A percentile compares a stretch with the other conserved stretches of the same genome.
Conservation (phyloP, 2,113 vertebrate genomes). For the Mixornis gularis region DNA sequence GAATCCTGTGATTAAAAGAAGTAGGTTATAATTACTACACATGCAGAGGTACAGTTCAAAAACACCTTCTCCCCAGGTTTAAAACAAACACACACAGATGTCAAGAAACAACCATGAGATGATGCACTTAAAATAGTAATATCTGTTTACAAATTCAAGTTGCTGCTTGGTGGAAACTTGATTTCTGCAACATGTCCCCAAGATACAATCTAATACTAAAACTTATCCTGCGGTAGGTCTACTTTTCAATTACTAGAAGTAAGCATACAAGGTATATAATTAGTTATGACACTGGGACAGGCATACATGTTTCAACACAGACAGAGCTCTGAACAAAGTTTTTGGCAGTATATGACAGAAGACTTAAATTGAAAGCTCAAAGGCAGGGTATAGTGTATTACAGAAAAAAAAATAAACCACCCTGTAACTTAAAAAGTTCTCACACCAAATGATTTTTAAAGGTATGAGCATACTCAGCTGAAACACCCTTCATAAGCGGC, state of each 20-base stretch:
- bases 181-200: constrained; percentile 71
- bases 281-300: constrained; percentile 86
- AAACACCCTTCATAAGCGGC: constrained; percentile 64
- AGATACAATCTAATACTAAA: constrained; percentile 74
- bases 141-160: constrained; percentile 73
- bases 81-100: constrained; percentile 46
- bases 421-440: constrained; percentile 63
- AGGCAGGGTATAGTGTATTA: constrained; percentile 58
- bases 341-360: constrained; percentile 79
- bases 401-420: not conserved
- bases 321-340: constrained; percentile 70
- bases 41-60: constrained; percentile 21
- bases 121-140: constrained; percentile 65
- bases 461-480: constrained; percentile 66
- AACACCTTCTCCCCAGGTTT: constrained; percentile 28
- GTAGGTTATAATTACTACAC: constrained; percentile 5
- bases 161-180: constrained; percentile 63
- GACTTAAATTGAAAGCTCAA: constrained; percentile 75
- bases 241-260: constrained; percentile 78
- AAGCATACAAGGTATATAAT: constrained; percentile 84
- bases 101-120: constrained; percentile 52
- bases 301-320: constrained; percentile 78
- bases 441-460: constrained; percentile 74
- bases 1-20: constrained; percentile 25
- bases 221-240: constrained; percentile 74